phyloP scores from a whole-genome alignment of 2,113 vertebrate species.

The Morphnarchus princeps region DNA sequence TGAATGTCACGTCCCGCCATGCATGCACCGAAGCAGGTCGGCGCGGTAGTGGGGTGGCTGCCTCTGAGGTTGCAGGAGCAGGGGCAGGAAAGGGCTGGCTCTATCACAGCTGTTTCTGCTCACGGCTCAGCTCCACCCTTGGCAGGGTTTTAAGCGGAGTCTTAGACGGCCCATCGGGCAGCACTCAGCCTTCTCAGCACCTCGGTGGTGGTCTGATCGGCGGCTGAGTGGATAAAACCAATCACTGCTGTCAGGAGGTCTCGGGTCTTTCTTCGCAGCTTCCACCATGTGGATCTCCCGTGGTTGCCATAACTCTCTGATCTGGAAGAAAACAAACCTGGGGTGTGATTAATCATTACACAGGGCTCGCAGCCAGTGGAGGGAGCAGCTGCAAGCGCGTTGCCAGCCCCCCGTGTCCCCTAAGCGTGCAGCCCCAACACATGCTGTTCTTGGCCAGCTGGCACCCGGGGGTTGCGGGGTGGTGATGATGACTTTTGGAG shows the following conservation, averaged over 20 bases:
- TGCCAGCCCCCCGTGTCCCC: rapidly evolving
- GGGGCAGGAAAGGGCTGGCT: background rate
- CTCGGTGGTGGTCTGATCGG: rapidly evolving
- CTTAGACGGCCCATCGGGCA: rapidly evolving
- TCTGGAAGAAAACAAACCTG: background rate
- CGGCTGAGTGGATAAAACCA: background rate
- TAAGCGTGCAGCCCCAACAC: rapidly evolving
- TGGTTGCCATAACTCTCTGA: background rate
- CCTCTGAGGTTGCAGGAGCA: background rate
- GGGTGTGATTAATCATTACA: rapidly evolving
- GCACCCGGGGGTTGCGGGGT: rapidly evolving
- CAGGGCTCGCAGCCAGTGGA: background rate
- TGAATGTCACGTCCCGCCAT: rapidly evolving
- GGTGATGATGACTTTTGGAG: background rate
- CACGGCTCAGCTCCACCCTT: rapidly evolving
- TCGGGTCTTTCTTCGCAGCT: background rate
- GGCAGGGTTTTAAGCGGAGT: background rate
- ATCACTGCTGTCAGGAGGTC: background rate
- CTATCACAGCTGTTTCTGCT: background rate
- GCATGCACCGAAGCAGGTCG: rapidly evolving
- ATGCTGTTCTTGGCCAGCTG: background rate
- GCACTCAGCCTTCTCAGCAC: background rate
- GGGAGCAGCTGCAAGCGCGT: background rate
- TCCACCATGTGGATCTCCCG: background rate
- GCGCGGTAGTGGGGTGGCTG: rapidly evolving